Evolutionary conservation across 2,888 invertebrate genomes (phyloP).

Genomic region (Tinea semifulvella): DNA sequence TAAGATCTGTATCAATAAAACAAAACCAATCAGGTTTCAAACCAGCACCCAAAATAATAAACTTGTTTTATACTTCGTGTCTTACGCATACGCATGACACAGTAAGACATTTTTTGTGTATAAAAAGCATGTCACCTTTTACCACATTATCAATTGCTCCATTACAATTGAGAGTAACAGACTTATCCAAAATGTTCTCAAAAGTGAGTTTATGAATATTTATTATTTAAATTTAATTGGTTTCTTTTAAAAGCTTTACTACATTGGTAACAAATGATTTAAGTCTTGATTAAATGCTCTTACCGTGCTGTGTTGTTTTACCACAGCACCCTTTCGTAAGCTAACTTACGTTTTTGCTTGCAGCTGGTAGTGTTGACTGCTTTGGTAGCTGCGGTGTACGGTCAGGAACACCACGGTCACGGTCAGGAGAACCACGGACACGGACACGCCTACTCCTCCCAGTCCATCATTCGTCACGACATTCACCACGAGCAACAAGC

Average conservation of each 20-base stretch:
- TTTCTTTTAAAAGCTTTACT: conserved; percentile 6
- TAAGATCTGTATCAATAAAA: neutral
- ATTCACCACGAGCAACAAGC: conserved; percentile 22
- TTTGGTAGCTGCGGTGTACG: neutral
- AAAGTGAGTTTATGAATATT: conserved; percentile 1
- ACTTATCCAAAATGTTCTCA: neutral
- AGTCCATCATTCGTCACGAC: conserved; percentile 40
- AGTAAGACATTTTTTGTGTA: conserved; percentile 3
- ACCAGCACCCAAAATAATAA: conserved; percentile 1
- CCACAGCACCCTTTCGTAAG: no score
- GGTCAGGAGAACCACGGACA: conserved; percentile 30
- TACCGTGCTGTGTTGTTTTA: no score
- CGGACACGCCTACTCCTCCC: conserved; percentile 42
- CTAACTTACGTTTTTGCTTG: no score
- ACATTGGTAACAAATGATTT: neutral
- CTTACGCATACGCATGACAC: conserved; percentile 7
- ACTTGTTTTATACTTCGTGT: conserved; percentile 5
- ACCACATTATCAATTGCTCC: neutral
- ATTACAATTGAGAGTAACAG: neutral
- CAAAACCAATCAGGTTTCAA: neutral
- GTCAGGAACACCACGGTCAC: conserved; percentile 26
- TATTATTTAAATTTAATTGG: neutral
- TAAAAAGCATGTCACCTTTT: conserved; percentile 4
- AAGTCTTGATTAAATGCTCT: no score
- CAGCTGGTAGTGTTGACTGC: neutral